Evolutionary conservation across 2,113 vertebrate species (phyloP).

Genomic region (Delphinus delphis): DNA sequence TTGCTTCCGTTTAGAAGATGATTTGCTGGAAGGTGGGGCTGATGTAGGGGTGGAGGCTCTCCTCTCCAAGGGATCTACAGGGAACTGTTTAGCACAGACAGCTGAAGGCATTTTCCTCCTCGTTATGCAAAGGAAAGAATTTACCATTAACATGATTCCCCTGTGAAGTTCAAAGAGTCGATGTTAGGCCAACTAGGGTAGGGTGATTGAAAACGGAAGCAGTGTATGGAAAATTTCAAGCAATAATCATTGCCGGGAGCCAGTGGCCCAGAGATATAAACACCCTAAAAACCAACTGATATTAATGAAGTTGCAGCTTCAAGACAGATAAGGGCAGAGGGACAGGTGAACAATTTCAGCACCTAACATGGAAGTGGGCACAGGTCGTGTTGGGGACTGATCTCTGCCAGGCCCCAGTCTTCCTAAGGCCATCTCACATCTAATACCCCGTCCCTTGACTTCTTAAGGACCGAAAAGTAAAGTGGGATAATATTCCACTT

Average conservation of each 20-base stretch:
- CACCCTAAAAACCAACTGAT: conserved; percentile 50
- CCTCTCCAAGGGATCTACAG: not conserved
- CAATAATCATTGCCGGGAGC: conserved; percentile 6
- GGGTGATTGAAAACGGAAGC: conserved; percentile 38
- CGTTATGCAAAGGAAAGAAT: not conserved
- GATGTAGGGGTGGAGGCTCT: not conserved
- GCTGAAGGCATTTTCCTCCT: not conserved
- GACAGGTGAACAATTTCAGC: conserved; percentile 16
- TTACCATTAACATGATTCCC: not conserved
- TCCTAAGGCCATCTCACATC: not conserved
- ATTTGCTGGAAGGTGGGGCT: not conserved
- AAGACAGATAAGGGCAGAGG: not conserved
- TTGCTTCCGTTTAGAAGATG: not conserved
- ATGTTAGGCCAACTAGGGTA: not conserved
- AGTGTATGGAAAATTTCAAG: conserved; percentile 31
- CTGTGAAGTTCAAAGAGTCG: conserved; percentile 37
- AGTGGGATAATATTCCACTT: conserved; percentile 51
- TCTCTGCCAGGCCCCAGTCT: conserved; percentile 39
- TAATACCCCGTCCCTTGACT: conserved; percentile 62
- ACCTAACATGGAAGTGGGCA: conserved; percentile 51
- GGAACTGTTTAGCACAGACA: not conserved
- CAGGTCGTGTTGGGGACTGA: conserved; percentile 24
- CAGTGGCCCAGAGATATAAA: conserved; percentile 50
- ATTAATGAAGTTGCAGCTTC: conserved; percentile 44
- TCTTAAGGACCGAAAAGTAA: conserved; percentile 63